Base-by-base conservation (phyloP, 2,888 invertebrate species). In the Euclidia mi region DNA sequence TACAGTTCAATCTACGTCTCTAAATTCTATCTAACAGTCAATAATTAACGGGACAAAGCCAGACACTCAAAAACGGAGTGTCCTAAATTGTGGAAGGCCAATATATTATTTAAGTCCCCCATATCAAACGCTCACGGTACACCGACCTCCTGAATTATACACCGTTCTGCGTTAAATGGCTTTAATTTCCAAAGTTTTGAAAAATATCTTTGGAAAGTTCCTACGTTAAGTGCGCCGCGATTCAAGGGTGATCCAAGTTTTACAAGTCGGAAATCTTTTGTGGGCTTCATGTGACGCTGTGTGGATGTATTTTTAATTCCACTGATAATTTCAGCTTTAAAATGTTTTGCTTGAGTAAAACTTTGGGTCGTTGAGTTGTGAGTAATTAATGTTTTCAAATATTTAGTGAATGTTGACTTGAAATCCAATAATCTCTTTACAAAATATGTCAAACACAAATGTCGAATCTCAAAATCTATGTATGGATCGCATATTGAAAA, bases 101-200 rank as follows among this genome's bases (percentile, higher is more conserved):
- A 86, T 87, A 85, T 85, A 82, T 88, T 87, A 89, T 88, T 88
- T 81, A 85, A 87, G 78, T 74, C 77, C n/a, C 79, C 82, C 83
- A 84, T 81, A 85, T 82, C 78, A 72, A 70, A 72, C 52, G 66
- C 80, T 70, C 72, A 77, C 77, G 79, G 76, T 77, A 76, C 76
- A 69, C 64, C 64, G 79, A 70, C 68, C 72, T 50, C 69, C 76
- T 84, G 85, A 89, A 82, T 87, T 85, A 87, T 85, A 81, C 82
- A 79, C 81, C 78, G 73, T 72, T 71, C 87, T 89, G 89, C 82
- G 77, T 78, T 85, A 89, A 89, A 89, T 87, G 82, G 88, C 77
- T 76, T 81, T 87, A 88, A 89, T 87, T 88, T 84, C 60, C 69
- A 77, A 89, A 88, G 85, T 89, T 79, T 84, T 80, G 87, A 87